Evolutionary conservation across 53 echinoderm and acorn worm species (phyloP).

Genomic region (Temnopleurus reevesii): DNA sequence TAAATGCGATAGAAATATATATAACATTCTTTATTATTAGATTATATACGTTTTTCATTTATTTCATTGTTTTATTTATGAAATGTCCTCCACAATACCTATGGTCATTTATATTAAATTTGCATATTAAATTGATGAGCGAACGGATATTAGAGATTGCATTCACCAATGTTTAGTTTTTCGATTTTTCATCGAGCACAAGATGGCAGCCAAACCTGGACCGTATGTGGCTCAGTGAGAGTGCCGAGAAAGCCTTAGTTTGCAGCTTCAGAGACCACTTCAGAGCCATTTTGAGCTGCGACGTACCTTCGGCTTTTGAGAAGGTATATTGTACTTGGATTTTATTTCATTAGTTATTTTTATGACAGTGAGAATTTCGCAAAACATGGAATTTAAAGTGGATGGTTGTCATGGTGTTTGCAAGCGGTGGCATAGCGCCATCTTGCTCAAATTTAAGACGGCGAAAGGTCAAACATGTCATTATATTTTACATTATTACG

Average conservation of each 20-base stretch:
- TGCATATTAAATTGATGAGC: slow-evolving; percentile 37
- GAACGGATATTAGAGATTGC: slow-evolving; percentile 7
- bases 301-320: slow-evolving; percentile 15
- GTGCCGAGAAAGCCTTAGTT: neutral
- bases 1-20: too few relatives aligned
- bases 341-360: neutral
- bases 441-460: slow-evolving; percentile 33
- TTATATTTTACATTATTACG: neutral
- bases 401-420: slow-evolving; percentile 61
- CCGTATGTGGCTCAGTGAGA: neutral
- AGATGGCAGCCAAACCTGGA: slow-evolving; percentile 37
- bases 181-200: slow-evolving; percentile 38
- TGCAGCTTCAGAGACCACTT: neutral
- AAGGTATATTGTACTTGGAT: slow-evolving; percentile 19
- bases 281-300: neutral
- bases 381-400: slow-evolving; percentile 49
- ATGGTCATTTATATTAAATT: too few relatives aligned
- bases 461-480: slow-evolving; percentile 11
- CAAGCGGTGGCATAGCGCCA: slow-evolving; percentile 56
- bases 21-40: neutral
- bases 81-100: too few relatives aligned
- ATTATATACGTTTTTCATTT: neutral
- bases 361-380: neutral
- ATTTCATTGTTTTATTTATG: neutral
- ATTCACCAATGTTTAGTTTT: slow-evolving; percentile 14